phyloP scores from a whole-genome alignment of 1,140 invertebrate species.

The Magallana gigas region DNA sequence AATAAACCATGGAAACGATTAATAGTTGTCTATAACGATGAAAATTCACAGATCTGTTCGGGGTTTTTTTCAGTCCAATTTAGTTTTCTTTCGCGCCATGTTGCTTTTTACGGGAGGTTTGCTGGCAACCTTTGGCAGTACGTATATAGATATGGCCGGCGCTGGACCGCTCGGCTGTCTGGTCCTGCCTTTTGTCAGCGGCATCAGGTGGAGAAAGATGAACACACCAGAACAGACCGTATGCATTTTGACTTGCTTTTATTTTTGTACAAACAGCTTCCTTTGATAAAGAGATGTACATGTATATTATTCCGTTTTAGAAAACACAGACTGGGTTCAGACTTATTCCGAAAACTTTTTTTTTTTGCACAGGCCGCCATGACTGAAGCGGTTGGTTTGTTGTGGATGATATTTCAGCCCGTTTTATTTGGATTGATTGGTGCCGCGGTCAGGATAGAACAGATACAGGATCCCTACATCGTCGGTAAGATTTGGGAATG shows the following conservation, averaged over 20 bases:
- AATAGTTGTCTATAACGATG: not conserved
- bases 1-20: not conserved
- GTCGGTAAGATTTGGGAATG: not conserved
- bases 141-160: conserved; percentile 87
- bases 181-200: conserved; percentile 90
- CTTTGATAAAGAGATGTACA: too few relatives aligned
- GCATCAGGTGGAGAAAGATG: conserved; percentile 75
- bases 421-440: conserved; percentile 95
- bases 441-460: conserved; percentile 84
- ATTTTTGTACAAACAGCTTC: too few relatives aligned
- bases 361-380: conserved; percentile 85
- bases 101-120: conserved; percentile 84
- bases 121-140: conserved; percentile 90
- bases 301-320: too few relatives aligned
- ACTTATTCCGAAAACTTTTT: too few relatives aligned
- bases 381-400: conserved; percentile 89
- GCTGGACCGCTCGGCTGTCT: conserved; percentile 91
- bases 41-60: not conserved
- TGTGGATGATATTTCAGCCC: conserved; percentile 97
- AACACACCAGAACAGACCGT: conserved; percentile 61
- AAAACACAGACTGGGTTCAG: too few relatives aligned
- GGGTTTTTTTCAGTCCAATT: conserved; percentile 63
- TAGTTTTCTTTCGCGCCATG: conserved; percentile 82
- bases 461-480: not conserved
- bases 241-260: not conserved